Base-by-base conservation (phyloP, 1,140 invertebrate genomes). In the Conopomorpha cramerella region DNA sequence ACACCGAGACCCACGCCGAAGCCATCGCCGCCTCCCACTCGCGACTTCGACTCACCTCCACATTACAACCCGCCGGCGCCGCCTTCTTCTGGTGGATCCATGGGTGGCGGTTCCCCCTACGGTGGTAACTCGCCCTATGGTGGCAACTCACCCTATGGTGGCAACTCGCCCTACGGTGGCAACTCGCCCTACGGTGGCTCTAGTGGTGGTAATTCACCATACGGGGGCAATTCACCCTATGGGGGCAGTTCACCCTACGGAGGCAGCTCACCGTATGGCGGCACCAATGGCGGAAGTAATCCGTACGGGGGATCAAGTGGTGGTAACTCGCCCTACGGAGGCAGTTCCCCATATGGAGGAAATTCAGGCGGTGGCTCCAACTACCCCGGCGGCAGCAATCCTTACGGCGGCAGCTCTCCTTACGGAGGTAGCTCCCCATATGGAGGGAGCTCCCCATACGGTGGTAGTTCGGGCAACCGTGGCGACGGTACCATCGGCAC, bases 21-120 rank as follows among this genome's bases (percentile, higher is more conserved):
- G 12, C 40, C 41, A 26, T 60, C 61, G 7, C 54, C 57, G 29
- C 30, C 55, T 8, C 55, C 63, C 10, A 41, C 53, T 7, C 42
- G 46, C 27, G 53, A 62, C 31, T 60, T 51, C 28, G 66, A 76
- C 23, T 59, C 57, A 1, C 37, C 55, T 1, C 71, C 76, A 7
- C 63, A 53, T 39, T 76, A 78, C 38, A 61, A 67, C 13, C 60
- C 74, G 7, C 74, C 76, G 0, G 54, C 57, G 2, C 66, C 72
- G 0, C 72, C 73, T 1, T 38, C 51, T 27, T 28, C 26, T 13
- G 29, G 17, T 15, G 41, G 39, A 0, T 38, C 45, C 8, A 43
- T 16, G n/a, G 16, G 16, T 11, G 44, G 46, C 0, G 35, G 41
- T 2, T 51, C 51, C 0, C 41, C 46, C 2, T 49, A 54, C 32